A percentile compares a stretch with the other conserved stretches of the same genome.
phyloP scores from a whole-genome alignment of 1,140 invertebrate genomes.

The Euura saliciscinereae region DNA sequence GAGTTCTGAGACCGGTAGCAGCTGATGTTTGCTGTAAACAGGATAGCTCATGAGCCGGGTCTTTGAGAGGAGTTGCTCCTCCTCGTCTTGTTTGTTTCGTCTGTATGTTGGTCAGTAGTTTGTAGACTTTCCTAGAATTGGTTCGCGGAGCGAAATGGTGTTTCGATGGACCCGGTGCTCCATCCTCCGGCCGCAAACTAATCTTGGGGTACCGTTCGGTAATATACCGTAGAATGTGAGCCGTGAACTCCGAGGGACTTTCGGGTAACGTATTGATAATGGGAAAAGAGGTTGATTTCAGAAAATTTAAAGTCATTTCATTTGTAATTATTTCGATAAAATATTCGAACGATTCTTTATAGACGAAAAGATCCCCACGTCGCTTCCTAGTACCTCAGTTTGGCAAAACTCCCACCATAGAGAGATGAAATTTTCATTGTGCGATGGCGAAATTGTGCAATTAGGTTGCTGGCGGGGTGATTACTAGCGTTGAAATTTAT shows the following conservation, averaged over 20 bases:
- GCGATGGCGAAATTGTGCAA: background rate
- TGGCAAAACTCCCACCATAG: background rate
- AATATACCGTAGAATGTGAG: slow-evolving; percentile 19
- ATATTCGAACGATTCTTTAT: background rate
- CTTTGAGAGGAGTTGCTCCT: too few species aligned
- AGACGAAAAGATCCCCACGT: background rate
- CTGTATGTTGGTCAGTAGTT: slow-evolving; percentile 8
- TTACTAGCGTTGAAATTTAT: background rate
- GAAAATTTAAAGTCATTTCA: too few species aligned
- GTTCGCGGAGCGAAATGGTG: slow-evolving; percentile 24
- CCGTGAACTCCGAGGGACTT: slow-evolving; percentile 17
- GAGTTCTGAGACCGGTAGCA: too few species aligned
- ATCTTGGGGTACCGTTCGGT: slow-evolving; percentile 32
- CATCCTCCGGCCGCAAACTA: slow-evolving; percentile 37
- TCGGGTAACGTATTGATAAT: slow-evolving; percentile 40
- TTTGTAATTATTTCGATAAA: too few species aligned
- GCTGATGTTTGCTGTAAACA: too few species aligned
- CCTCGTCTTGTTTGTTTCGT: background rate
- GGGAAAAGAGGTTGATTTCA: slow-evolving; percentile 39
- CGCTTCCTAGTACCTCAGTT: background rate
- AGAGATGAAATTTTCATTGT: background rate
- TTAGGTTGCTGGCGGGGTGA: background rate
- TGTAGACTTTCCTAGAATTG: slow-evolving; percentile 26
- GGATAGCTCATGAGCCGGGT: too few species aligned
- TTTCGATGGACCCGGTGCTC: slow-evolving; percentile 20